Evolutionary conservation across 2,113 vertebrate species (phyloP).

Genomic region (Phalacrocorax aristotelis): DNA sequence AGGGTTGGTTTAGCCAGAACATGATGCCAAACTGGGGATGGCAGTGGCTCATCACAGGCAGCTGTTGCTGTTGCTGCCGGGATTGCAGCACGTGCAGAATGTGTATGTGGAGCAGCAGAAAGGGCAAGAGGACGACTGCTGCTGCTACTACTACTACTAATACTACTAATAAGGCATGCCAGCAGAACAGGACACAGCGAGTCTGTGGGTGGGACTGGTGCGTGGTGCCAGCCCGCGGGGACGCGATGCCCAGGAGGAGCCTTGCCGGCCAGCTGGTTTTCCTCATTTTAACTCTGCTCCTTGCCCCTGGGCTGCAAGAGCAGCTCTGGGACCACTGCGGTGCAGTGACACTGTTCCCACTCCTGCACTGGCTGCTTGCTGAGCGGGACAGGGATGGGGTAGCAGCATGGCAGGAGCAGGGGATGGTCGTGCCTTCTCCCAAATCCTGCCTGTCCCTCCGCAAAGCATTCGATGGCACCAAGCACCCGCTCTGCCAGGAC

Average conservation of each 20-base stretch:
- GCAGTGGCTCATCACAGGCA: background rate
- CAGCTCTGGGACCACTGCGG: no score
- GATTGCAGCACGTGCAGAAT: background rate
- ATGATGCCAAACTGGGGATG: background rate
- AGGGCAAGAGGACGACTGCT: background rate
- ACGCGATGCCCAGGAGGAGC: background rate
- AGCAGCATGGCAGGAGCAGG: background rate
- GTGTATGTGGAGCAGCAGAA: background rate
- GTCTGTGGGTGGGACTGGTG: background rate
- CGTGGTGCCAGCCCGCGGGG: background rate
- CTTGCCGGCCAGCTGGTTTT: background rate
- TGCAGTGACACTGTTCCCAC: background rate
- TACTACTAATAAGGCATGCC: background rate
- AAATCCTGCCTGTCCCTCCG: background rate
- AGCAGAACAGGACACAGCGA: background rate
- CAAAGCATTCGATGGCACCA: background rate
- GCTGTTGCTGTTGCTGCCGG: background rate
- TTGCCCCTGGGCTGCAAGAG: background rate
- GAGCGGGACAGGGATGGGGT: background rate
- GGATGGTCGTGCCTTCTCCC: background rate
- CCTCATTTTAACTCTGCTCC: background rate
- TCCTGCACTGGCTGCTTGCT: background rate
- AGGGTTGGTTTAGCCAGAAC: background rate
- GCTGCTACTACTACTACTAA: no score
- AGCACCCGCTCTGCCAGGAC: background rate